A percentile compares a stretch with the other conserved stretches of the same genome.
Evolutionary conservation across 1,140 invertebrate genomes (phyloP).

Genomic region (Aleiodes sp.): DNA sequence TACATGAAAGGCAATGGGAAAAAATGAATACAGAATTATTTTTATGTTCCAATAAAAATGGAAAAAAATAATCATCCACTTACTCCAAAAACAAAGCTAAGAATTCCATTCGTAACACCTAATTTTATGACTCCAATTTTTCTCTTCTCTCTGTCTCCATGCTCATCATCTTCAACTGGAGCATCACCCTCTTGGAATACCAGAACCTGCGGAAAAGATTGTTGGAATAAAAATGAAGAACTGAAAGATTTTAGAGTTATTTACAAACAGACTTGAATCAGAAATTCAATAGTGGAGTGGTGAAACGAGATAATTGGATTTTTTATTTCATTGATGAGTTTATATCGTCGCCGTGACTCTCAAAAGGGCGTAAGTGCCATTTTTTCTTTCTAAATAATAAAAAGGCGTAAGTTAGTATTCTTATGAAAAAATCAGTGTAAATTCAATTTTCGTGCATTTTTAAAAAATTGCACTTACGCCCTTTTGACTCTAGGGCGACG

Average conservation of each 20-base stretch:
- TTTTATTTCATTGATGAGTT: too few relatives aligned
- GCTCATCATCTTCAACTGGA: constrained; percentile 50
- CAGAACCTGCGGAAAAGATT: constrained; percentile 51
- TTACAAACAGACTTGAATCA: too few relatives aligned
- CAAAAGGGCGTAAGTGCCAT: too few relatives aligned
- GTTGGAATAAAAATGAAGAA: not conserved
- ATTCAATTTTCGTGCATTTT: not conserved
- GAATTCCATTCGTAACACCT: constrained; percentile 77
- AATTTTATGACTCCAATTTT: constrained; percentile 77
- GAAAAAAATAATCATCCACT: constrained; percentile 57
- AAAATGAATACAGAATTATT: too few relatives aligned
- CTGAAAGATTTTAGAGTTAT: not conserved
- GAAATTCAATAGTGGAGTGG: too few relatives aligned
- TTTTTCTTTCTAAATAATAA: too few relatives aligned
- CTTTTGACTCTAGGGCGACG: too few relatives aligned
- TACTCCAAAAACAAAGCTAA: constrained; percentile 83
- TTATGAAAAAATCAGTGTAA: not conserved
- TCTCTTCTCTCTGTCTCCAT: constrained; percentile 72
- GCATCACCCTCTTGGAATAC: constrained; percentile 54
- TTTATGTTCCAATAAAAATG: too few relatives aligned
- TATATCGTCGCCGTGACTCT: too few relatives aligned
- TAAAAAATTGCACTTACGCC: too few relatives aligned
- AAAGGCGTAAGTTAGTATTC: too few relatives aligned
- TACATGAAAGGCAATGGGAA: too few relatives aligned
- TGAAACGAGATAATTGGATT: not conserved